Conservation (phyloP, 1,140 invertebrate genomes). For the Heliconius nattereri region DNA sequence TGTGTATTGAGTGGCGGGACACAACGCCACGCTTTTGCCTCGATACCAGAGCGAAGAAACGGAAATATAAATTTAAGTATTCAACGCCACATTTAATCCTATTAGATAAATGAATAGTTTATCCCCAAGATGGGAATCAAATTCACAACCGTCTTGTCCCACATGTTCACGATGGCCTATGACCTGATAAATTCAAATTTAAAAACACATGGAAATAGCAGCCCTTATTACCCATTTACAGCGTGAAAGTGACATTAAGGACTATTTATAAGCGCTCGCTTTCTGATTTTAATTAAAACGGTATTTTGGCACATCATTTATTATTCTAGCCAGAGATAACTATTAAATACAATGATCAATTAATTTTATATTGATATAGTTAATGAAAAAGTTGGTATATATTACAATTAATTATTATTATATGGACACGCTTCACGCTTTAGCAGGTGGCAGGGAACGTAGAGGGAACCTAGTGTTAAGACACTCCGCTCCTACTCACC, state of each 20-base stretch:
- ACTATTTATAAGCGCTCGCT: conserved; percentile 62
- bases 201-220: conserved; percentile 19
- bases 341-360: conserved; percentile 42
- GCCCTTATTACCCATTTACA: conserved; percentile 28
- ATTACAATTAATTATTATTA: too few relatives aligned
- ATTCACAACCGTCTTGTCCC: not conserved
- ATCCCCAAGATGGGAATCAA: not conserved
- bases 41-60: too few relatives aligned
- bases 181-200: not conserved
- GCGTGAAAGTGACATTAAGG: conserved; percentile 59
- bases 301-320: conserved; percentile 62
- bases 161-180: not conserved
- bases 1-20: too few relatives aligned
- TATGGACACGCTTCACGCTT: too few relatives aligned
- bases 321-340: conserved; percentile 51
- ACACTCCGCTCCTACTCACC: too few relatives aligned
- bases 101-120: too few relatives aligned
- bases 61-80: too few relatives aligned
- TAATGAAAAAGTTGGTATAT: conserved; percentile 12
- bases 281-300: conserved; percentile 71
- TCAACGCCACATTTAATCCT: too few relatives aligned
- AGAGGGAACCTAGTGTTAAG: too few relatives aligned
- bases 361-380: conserved; percentile 29
- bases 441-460: too few relatives aligned
- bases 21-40: too few relatives aligned